These are phyloP conservation scores for Caenorhabditis parvicauda DNA, from an alignment of 2,888 invertebrate species.

Conservation along the genomic window DNA sequence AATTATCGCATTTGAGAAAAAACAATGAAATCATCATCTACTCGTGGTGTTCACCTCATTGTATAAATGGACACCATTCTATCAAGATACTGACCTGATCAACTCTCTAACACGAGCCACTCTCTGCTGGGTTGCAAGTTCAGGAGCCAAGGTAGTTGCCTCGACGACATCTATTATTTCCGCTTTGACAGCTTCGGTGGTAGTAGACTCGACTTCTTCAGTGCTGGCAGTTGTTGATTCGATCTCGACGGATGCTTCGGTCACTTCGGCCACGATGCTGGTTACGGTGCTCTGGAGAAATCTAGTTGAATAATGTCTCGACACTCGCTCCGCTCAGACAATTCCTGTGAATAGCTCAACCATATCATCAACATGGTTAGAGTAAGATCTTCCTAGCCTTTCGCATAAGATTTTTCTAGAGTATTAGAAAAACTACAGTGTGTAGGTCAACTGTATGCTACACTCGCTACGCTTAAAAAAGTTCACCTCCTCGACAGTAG, in stretches of 20 bases:
- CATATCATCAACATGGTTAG: neutral
- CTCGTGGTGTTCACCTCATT: no score
- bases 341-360: neutral
- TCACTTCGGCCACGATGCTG: no score
- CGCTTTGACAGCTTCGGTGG: constrained; percentile 2
- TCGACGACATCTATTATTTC: neutral
- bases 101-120: constrained; percentile 29
- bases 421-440: no score
- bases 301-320: neutral
- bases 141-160: neutral
- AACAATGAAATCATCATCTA: no score
- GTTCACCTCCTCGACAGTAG: constrained; percentile 6
- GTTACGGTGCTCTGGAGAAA: no score
- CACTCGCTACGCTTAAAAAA: no score
- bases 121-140: constrained; percentile 17
- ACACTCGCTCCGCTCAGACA: no score
- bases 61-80: no score
- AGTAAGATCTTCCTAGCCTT: neutral
- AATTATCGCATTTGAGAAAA: no score
- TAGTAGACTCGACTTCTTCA: neutral
- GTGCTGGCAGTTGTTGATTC: neutral
- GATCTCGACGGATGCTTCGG: neutral
- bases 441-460: no score
- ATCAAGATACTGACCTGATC: constrained; percentile 12
- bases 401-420: no score